Base-by-base conservation (phyloP, 1,140 invertebrate genomes). In the Pogonus chalceus region DNA sequence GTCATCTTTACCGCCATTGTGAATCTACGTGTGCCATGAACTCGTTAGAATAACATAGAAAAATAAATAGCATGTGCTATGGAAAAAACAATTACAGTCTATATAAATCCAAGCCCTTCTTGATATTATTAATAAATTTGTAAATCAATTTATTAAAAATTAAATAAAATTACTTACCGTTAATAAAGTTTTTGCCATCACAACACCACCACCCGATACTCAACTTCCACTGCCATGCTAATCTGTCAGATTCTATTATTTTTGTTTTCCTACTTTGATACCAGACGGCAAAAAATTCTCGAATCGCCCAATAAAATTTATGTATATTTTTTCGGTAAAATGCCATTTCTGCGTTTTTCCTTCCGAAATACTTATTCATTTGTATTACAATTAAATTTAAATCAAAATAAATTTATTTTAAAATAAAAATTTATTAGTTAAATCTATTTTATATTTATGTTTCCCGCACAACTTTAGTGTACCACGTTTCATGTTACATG, bases 151-250 rank as follows among this genome's bases (percentile, higher is more conserved):
- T 37, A 50, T 21, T 23, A 49, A 51, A 23, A 9, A n/a, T 35
- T 55, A 58, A 26, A 43, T 51, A 60, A 53, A 53, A 64, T 60
- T 72, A 76, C 73, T 74, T 69, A 76, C 73, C 73, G 74, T 69
- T 70, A 65, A 68, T 63, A 67, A 69, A 71, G 68, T 71, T 72
- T 75, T 71, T 72, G 69, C 74, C 72, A 76, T 76, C 71, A 75
- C 72, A 75, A 71, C 68, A 70, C 72, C 68, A 70, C 72, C 73
- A 74, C 71, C 70, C 72, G 72, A 73, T 71, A 72, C 72, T 75
- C 72, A 71, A 74, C 67, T 67, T 72, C 66, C 73, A 57, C 70
- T 73, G 70, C 71, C 63, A 68, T 71, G 68, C 68, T 64, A 71
- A 68, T 69, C 67, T 70, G 65, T 63, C 68, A 68, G 69, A 72